Evolutionary conservation across 2,888 invertebrate genomes (phyloP).

Genomic region (Idaea aversata): DNA sequence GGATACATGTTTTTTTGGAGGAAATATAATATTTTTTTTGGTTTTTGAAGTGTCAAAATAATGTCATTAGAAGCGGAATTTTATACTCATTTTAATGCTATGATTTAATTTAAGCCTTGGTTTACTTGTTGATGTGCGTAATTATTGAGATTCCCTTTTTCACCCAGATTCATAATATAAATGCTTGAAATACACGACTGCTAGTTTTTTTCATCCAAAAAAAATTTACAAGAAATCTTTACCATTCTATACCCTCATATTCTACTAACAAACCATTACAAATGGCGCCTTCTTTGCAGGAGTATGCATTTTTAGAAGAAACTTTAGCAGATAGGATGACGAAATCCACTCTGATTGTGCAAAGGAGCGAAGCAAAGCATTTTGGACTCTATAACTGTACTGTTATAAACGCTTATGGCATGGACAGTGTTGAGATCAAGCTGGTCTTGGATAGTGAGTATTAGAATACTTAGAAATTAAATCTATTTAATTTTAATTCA

Average conservation of each 20-base stretch:
- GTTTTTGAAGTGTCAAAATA: too few species aligned
- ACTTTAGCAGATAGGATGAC: constrained; percentile 86
- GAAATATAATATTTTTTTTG: background rate
- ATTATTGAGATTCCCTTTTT: background rate
- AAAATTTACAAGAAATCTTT: background rate
- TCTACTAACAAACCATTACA: constrained; percentile 6
- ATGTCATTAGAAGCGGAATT: too few species aligned
- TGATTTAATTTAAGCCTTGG: too few species aligned
- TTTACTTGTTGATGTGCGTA: background rate
- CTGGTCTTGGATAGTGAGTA: constrained; percentile 93
- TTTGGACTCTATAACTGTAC: constrained; percentile 97
- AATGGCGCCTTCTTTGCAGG: constrained; percentile 58
- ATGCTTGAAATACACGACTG: too few species aligned
- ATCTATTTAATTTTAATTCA: too few species aligned
- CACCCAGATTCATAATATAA: background rate
- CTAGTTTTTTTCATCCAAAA: too few species aligned
- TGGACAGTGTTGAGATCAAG: constrained; percentile 90
- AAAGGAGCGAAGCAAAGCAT: constrained; percentile 89
- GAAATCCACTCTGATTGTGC: constrained; percentile 91
- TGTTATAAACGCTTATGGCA: constrained; percentile 94
- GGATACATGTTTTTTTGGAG: background rate
- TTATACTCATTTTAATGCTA: too few species aligned
- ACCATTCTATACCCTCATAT: constrained; percentile 5
- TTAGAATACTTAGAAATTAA: background rate
- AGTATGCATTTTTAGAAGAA: constrained; percentile 88